A percentile compares a stretch with the other conserved stretches of the same genome.
Conservation (phyloP, 2,113 vertebrate genomes). For the Crotophaga sulcirostris region DNA sequence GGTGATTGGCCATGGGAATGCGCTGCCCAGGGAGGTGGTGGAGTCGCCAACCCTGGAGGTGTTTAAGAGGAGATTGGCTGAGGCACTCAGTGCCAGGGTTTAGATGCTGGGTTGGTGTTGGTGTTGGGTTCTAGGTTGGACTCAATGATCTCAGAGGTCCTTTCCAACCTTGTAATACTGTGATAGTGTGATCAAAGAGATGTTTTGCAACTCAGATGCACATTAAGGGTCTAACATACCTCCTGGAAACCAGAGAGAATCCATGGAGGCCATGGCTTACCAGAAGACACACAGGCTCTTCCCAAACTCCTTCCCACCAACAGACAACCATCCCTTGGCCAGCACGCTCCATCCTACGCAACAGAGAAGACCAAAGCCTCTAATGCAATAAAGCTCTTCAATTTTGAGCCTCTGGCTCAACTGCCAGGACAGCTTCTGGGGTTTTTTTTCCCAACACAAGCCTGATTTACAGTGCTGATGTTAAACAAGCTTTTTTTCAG, state of each 20-base stretch:
- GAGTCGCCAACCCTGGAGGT: too few relatives aligned
- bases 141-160: too few relatives aligned
- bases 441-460: neutral
- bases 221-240: accelerated
- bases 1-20: too few relatives aligned
- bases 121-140: too few relatives aligned
- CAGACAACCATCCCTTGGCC: neutral
- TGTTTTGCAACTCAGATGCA: neutral
- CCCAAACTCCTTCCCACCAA: neutral
- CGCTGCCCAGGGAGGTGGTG: too few relatives aligned
- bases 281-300: neutral
- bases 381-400: neutral
- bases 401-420: neutral
- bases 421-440: neutral
- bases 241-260: neutral
- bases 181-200: too few relatives aligned
- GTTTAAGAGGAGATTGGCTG: too few relatives aligned
- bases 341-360: neutral
- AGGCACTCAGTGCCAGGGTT: too few relatives aligned
- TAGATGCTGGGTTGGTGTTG: too few relatives aligned
- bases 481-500: neutral
- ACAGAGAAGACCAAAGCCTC: neutral
- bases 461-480: neutral
- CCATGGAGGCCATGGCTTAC: accelerated
- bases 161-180: too few relatives aligned